Evolutionary conservation across 2,797 vertebrate species (phyloP), one percentile per base, ranked within the genome.

Genomic region (Cheirogaleus major): DNA sequence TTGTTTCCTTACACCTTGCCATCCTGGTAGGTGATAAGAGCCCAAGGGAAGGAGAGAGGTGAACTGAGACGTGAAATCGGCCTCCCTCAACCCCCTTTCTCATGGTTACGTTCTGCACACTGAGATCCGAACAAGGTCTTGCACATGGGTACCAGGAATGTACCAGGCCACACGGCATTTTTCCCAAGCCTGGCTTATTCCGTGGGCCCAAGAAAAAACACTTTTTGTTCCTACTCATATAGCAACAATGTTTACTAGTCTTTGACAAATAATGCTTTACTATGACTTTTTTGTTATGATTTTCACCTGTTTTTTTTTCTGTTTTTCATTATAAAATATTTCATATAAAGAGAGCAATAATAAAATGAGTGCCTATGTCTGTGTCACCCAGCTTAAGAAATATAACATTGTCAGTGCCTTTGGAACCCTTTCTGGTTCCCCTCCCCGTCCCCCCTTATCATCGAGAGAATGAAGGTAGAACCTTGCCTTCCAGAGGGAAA

Each of bases 361-460:
- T 75, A 78, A 85, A 96, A 65, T 57, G 25, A 52, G 57, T 73
- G 20, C 32, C n/a, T 69, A n/a, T 41, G 22, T 81, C 81, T 90
- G 27, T 52, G 14, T 69, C 61, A 45, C 14, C 14, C 3, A 4
- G 11, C 18, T 80, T 95, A 63, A 73, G 57, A 88, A 45, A 22
- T 3, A 91, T 17, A 72, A 69, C 14, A 41, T 72, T 32, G 43
- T 81, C 76, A 48, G 80, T 78, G 23, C 30, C 32, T 80, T 27
- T 59, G n/a, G 89, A 69, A 30, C 6, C 12, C 1, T 52, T 73
- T 57, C 45, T 23, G 52, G 89, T 2, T 1, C 1, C 50, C 50
- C 17, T 7, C 50, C 1, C 17, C 15, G 14, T 2, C 3, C 57
- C 10, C 3, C 23, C 10, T 5, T 89, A 61, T 43, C 69, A 20